A percentile compares a stretch with the other conserved stretches of the same genome.
Evolutionary conservation across 2,113 vertebrate species (phyloP).

Genomic region (Melanerpes formicivorus): DNA sequence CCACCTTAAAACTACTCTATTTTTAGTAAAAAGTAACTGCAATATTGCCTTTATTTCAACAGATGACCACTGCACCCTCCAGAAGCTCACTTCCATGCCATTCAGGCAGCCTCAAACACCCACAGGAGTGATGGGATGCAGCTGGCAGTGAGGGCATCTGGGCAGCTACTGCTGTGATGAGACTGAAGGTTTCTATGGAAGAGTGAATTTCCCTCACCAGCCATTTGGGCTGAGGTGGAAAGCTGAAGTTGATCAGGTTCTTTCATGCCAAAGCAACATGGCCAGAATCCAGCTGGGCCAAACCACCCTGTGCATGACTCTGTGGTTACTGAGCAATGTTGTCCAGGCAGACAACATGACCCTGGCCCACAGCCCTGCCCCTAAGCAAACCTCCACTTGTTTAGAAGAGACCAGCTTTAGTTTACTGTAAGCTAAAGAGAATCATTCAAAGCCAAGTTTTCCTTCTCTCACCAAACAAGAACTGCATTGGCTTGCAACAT

Average conservation of each 20-base stretch:
- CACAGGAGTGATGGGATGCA: rapidly evolving
- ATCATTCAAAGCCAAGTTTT: not conserved
- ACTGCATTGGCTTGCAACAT: not conserved
- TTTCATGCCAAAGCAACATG: not conserved
- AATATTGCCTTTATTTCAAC: not conserved
- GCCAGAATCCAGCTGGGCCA: not conserved
- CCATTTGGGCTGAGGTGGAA: not conserved
- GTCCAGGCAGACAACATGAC: not conserved
- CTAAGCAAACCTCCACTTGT: not conserved
- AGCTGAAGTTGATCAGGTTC: not conserved
- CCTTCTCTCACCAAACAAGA: not conserved
- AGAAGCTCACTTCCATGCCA: not conserved
- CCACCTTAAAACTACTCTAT: not conserved
- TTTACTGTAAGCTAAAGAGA: not conserved
- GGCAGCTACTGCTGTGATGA: not conserved
- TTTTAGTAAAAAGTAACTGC: not conserved
- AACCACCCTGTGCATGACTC: not conserved
- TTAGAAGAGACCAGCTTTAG: not conserved
- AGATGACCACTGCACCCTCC: not conserved
- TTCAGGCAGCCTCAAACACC: not conserved
- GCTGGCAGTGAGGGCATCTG: rapidly evolving
- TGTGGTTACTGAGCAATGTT: not conserved
- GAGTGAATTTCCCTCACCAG: not conserved
- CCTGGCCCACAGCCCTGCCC: not conserved
- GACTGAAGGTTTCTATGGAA: not conserved